A percentile compares a stretch with the other conserved stretches of the same genome.
phyloP scores from a whole-genome alignment of 1,140 invertebrate species.

The Whitmania pigra region DNA sequence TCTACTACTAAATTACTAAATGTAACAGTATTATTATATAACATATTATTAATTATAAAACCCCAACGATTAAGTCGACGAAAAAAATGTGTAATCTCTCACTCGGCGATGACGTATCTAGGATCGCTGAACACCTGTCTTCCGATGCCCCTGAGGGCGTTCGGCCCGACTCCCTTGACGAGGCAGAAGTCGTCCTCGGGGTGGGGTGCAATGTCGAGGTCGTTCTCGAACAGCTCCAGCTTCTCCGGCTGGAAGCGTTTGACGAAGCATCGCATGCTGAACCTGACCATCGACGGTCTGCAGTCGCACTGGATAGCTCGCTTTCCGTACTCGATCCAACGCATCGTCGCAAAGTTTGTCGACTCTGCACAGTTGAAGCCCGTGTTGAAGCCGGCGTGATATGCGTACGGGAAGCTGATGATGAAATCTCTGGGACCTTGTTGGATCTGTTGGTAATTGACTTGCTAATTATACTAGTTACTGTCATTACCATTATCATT shows the following conservation, averaged over 20 bases:
- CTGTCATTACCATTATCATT: too few relatives aligned
- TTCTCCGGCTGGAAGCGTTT: slow-evolving; percentile 81
- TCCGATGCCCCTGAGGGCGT: neutral
- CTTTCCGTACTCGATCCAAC: slow-evolving; percentile 99
- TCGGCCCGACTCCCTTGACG: slow-evolving; percentile 5
- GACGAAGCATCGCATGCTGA: slow-evolving; percentile 94
- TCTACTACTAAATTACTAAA: too few relatives aligned
- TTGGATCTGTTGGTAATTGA: neutral
- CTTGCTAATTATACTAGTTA: too few relatives aligned
- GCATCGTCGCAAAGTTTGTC: slow-evolving; percentile 88
- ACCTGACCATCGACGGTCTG: slow-evolving; percentile 70
- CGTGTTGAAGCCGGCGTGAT: slow-evolving; percentile 92
- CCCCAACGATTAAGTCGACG: too few relatives aligned
- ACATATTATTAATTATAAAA: too few relatives aligned
- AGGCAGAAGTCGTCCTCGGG: slow-evolving; percentile 62
- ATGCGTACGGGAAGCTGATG: slow-evolving; percentile 96
- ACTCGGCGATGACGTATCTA: slow-evolving; percentile 13
- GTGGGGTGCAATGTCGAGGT: slow-evolving; percentile 77
- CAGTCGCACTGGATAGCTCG: slow-evolving; percentile 43
- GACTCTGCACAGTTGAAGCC: slow-evolving; percentile 98
- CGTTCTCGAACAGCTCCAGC: slow-evolving; percentile 64
- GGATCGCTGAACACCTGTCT: slow-evolving; percentile 15
- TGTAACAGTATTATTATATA: too few relatives aligned
- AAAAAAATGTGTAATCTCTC: neutral
- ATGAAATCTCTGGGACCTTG: slow-evolving; percentile 94